These are phyloP conservation scores for Steromphala cineraria DNA, from an alignment of 2,888 invertebrate species.

Conservation along the genomic window DNA sequence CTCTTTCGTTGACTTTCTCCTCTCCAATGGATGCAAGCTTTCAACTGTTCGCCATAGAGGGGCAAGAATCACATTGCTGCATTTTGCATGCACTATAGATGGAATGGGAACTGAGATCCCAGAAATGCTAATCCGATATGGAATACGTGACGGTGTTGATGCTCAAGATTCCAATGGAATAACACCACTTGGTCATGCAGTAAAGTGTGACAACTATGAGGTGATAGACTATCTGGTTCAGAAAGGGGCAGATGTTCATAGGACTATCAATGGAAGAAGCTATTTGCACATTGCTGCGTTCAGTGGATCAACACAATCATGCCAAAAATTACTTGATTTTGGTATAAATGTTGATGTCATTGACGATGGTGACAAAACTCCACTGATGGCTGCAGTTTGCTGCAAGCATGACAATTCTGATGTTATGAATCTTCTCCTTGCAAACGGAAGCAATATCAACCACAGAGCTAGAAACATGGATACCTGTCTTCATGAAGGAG, in stretches of 20 bases:
- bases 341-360: not conserved
- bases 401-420: not conserved
- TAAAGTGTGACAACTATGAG: not conserved
- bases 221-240: not conserved
- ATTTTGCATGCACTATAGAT: too few relatives aligned
- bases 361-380: not conserved
- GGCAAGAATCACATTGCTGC: too few relatives aligned
- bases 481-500: not conserved
- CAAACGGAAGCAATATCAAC: not conserved
- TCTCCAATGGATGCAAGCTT: too few relatives aligned
- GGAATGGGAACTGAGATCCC: too few relatives aligned
- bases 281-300: too few relatives aligned
- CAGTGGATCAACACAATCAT: not conserved
- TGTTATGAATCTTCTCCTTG: not conserved
- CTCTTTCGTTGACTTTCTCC: too few relatives aligned
- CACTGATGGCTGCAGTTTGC: not conserved
- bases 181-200: not conserved
- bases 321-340: not conserved
- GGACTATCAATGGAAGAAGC: not conserved
- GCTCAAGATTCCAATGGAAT: not conserved
- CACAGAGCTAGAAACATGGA: not conserved
- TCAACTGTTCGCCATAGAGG: too few relatives aligned
- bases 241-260: not conserved
- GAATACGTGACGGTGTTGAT: too few relatives aligned
- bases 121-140: too few relatives aligned